Base-by-base conservation (phyloP, 2,888 invertebrate genomes). In the Heteromyza rotundicornis region DNA sequence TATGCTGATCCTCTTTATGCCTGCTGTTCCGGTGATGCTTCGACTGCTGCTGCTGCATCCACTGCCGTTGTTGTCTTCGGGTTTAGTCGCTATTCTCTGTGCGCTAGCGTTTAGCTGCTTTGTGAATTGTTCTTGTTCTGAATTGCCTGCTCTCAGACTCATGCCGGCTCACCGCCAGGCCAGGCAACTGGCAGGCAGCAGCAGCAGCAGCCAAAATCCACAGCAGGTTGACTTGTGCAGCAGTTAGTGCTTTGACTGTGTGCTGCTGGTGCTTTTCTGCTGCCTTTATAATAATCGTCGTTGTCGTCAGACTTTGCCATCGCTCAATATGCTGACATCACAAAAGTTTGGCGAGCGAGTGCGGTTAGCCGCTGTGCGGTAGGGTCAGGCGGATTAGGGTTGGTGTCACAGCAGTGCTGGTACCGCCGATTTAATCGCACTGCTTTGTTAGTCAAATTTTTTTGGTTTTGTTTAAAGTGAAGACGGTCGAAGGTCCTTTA, bases 301-400 rank as follows among this genome's bases (percentile, higher is more conserved):
- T 67, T 68, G 68, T 67, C 67, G 50, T 64, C 59, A 60, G 68
- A 64, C 63, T 64, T 71, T 75, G 72, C 75, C 75, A 79, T 78
- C 76, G 76, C 80, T 78, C 79, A 80, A 79, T 75, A 78, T 80
- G 80, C 79, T 80, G 80, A 80, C 81, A 80, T 77, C 79, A 80
- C 80, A 80, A 80, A 80, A 77, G 80, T 74, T 60, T 66, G 62
- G 65, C 50, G n/a, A n/a, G n/a, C n/a, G 22, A n/a, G 20, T 14
- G 23, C 35, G 23, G 55, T 32, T 17, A 16, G 17, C 56, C 54
- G n/a, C n/a, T 56, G 14, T 50, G 56, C 56, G 36, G 53, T 50
- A 52, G 49, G 59, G 55, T 17, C 35, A 50, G 24, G 62, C 56
- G 64, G 69, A 47, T 14, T n/a, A n/a, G 22, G 56, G 19, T 16